Base-by-base conservation (phyloP, 2,888 invertebrate species). In the Smittia aterrima region DNA sequence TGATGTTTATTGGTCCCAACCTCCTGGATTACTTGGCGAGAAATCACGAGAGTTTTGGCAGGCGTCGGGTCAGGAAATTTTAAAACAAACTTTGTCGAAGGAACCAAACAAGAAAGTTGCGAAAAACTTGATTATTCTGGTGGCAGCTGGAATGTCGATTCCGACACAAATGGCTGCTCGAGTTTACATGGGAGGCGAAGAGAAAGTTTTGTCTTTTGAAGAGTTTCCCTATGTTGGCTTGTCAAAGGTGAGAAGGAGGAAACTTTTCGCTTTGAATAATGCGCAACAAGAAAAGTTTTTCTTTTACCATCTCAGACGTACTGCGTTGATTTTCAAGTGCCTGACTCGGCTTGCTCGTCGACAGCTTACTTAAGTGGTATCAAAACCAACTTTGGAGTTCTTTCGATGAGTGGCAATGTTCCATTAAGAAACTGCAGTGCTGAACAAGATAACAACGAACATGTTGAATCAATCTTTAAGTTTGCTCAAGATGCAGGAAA, bases 121-220 rank as follows among this genome's bases (percentile, higher is more conserved):
- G 0, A 90, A 89, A 80, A 95, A 94, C 81, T 86, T 93, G 0
- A 92, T 95, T 74, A 79, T 94, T 75, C 93, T 94, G 79, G 83
- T 95, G 18, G 95, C 95, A 0, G 95, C 95, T 79, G 95, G 95
- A 1, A 93, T 95, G 93, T 92, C 93, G 25, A 85, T 93, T 68
- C 86, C 93, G 0, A 95, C 95, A 0, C 82, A 93, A 16, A 89
- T 92, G 0, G 92, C 93, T 0, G 87, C 92, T 0, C 86, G 95
- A 76, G 88, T 88, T 0, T 88, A 90, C 78, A 82, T 90, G 11
- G 93, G 92, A 0, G 93, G 92, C 0, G 93, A 93, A 81, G 91
- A 92, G 77, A 81, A 87, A 22, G 83, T 85, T 40, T 83, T 94
- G 0, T 86, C 87, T 73, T 93, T 93, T 78, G 94, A 94, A 77